phyloP scores from a whole-genome alignment of 2,113 vertebrate species.

The Daboia siamensis region DNA sequence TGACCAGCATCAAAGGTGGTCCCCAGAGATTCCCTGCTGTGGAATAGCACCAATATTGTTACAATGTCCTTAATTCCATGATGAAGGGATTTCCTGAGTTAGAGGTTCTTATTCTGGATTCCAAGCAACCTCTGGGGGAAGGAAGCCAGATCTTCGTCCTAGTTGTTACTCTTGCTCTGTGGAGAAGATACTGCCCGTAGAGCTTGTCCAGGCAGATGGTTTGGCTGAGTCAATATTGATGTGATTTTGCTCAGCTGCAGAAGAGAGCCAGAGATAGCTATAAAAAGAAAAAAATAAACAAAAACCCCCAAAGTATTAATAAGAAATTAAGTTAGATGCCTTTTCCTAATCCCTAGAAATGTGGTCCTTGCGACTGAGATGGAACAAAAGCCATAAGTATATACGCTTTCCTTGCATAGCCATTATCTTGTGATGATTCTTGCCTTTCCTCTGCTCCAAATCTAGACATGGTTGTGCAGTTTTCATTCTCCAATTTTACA shows the following conservation, averaged over 20 bases:
- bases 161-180: neutral
- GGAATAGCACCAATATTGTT: neutral
- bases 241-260: constrained; percentile 36
- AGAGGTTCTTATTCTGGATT: neutral
- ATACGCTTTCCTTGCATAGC: neutral
- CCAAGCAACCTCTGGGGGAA: neutral
- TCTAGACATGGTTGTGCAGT: neutral
- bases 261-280: constrained; percentile 30
- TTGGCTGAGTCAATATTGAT: constrained; percentile 25
- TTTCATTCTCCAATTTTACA: neutral
- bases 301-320: neutral
- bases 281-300: too few species aligned
- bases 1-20: constrained; percentile 14
- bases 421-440: neutral
- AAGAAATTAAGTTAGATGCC: neutral
- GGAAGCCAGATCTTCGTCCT: neutral
- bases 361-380: neutral
- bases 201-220: constrained; percentile 19
- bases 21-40: neutral
- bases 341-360: neutral
- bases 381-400: neutral
- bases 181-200: neutral
- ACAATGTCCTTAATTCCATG: neutral
- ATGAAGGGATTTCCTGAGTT: constrained; percentile 2
- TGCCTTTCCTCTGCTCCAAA: neutral